phyloP scores from a whole-genome alignment of 2,113 vertebrate species.

The Phalacrocorax aristotelis region DNA sequence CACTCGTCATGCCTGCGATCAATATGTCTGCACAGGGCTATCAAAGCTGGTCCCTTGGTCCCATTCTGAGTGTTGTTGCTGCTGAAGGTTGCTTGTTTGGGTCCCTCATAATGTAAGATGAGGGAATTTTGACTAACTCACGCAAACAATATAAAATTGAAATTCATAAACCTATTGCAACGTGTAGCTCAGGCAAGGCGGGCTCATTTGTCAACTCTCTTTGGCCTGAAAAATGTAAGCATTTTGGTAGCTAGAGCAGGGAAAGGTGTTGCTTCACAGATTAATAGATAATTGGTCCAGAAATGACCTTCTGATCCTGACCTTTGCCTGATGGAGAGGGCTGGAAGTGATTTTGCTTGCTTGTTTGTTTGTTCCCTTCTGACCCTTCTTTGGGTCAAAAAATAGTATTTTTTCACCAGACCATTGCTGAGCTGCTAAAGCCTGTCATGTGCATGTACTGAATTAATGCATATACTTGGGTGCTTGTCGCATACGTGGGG shows the following conservation, averaged over 20 bases:
- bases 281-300: background rate
- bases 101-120: background rate
- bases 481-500: background rate
- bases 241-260: background rate
- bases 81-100: background rate
- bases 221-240: background rate
- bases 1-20: background rate
- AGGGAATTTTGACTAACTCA: background rate
- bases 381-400: background rate
- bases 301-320: background rate
- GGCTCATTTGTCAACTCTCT: accelerated
- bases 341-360: background rate
- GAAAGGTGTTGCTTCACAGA: background rate
- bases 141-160: background rate
- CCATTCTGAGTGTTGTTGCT: background rate
- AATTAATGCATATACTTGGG: background rate
- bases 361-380: background rate
- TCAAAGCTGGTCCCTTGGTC: background rate
- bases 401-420: background rate
- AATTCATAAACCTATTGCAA: background rate
- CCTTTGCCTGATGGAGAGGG: background rate
- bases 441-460: background rate
- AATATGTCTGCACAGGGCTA: background rate
- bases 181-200: background rate
- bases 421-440: background rate